These are phyloP conservation scores for Troglohyphantes excavatus DNA, from an alignment of 2,888 invertebrate species.

Conservation along the genomic window DNA sequence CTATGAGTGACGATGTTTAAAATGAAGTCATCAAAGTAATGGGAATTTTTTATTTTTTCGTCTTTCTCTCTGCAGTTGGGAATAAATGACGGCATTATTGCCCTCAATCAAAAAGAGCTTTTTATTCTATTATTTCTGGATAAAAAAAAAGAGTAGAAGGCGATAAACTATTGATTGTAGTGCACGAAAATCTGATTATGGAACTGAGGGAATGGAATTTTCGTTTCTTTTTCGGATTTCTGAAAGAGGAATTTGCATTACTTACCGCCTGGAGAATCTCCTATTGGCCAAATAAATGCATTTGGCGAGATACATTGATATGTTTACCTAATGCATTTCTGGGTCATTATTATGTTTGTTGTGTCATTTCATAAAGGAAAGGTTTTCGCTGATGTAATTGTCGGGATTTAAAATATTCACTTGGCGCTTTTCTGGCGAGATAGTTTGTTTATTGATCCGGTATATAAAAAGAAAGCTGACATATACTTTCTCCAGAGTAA, in stretches of 20 bases:
- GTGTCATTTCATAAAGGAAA: neutral
- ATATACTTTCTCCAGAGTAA: no score
- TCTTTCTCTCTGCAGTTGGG: neutral
- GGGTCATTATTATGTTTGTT: neutral
- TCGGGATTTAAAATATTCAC: neutral
- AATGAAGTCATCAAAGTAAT: slow-evolving; percentile 64
- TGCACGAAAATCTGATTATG: slow-evolving; percentile 24
- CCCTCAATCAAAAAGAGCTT: slow-evolving; percentile 11
- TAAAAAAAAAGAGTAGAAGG: neutral
- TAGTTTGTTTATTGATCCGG: no score
- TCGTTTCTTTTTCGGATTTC: neutral
- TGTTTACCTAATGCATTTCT: neutral
- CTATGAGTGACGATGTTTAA: neutral
- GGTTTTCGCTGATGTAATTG: neutral
- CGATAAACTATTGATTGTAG: slow-evolving; percentile 24
- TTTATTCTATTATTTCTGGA: slow-evolving; percentile 28
- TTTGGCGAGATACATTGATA: neutral
- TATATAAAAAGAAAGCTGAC: no score
- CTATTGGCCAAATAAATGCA: neutral
- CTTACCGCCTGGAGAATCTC: neutral
- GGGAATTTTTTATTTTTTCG: slow-evolving; percentile 25
- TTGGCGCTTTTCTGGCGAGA: no score
- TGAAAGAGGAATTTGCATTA: neutral
- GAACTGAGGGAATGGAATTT: neutral
- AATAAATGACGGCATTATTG: slow-evolving; percentile 49